These are phyloP conservation scores for Caranx ignobilis DNA, from an alignment of 2,113 vertebrate species.

Conservation along the genomic window DNA sequence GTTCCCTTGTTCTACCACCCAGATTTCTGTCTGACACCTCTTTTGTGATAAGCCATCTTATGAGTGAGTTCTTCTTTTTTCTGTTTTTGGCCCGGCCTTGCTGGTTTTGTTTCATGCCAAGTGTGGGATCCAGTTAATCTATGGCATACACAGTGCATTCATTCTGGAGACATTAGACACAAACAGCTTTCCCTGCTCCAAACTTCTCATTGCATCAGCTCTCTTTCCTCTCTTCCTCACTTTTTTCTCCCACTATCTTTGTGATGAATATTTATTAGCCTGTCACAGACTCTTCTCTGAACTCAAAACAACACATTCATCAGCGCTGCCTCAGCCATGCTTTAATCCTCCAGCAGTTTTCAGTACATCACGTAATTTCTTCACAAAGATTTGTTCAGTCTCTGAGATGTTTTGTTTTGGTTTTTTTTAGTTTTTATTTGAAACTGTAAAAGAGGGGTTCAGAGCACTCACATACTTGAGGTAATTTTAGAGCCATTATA, in stretches of 20 bases:
- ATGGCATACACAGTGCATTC: background rate
- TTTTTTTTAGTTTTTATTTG: constrained; percentile 14
- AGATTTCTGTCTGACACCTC: constrained; percentile 31
- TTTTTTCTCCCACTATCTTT: constrained; percentile 29
- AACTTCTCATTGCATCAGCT: constrained; percentile 50
- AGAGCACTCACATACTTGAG: constrained; percentile 7
- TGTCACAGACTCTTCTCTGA: constrained; percentile 55
- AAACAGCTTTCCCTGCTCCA: constrained; percentile 23
- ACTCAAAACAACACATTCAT: constrained; percentile 65
- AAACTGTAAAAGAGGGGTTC: constrained; percentile 31
- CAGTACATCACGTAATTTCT: constrained; percentile 23
- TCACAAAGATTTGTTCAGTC: constrained; percentile 38
- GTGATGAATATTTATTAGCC: constrained; percentile 67
- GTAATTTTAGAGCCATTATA: constrained; percentile 46
- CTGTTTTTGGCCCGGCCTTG: background rate
- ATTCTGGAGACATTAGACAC: constrained; percentile 35
- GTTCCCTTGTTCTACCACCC: constrained; percentile 15
- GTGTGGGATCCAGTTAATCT: constrained; percentile 3
- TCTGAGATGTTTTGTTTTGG: constrained; percentile 3
- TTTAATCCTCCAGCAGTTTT: constrained; percentile 53
- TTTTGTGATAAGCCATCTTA: constrained; percentile 31
- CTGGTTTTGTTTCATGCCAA: constrained; percentile 12
- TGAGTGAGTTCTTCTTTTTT: background rate
- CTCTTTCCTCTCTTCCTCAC: constrained; percentile 19
- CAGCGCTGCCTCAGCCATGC: constrained; percentile 31